phyloP scores from a whole-genome alignment of 2,113 vertebrate genomes.

The Petroica traversi region DNA sequence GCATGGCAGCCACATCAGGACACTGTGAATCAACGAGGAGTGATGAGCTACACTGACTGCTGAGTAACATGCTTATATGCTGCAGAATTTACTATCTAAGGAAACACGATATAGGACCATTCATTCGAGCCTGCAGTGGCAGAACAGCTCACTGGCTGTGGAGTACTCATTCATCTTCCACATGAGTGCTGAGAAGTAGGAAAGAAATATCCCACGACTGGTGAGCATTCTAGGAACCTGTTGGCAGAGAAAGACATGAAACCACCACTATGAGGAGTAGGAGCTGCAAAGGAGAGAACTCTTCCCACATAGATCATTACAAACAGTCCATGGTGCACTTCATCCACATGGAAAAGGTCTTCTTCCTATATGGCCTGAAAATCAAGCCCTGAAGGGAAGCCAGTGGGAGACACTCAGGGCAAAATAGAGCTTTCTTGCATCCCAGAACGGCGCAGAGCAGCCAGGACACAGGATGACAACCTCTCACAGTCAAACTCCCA shows the following conservation, averaged over 20 bases:
- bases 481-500: accelerated
- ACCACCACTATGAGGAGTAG: background rate
- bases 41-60: background rate
- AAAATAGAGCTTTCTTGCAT: background rate
- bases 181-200: background rate
- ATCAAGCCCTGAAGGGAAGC: background rate
- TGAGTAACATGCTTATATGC: background rate
- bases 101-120: background rate
- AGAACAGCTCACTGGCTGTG: background rate
- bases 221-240: background rate
- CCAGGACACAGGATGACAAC: background rate
- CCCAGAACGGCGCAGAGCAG: background rate
- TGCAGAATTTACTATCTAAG: background rate
- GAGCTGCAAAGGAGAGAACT: background rate
- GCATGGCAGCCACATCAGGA: background rate
- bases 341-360: background rate
- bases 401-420: background rate
- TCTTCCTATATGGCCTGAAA: background rate
- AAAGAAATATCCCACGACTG: background rate
- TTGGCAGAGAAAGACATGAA: background rate
- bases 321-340: background rate
- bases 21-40: background rate
- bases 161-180: background rate
- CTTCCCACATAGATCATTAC: background rate
- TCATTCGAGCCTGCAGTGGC: background rate